These are phyloP conservation scores for Nesidiocoris tenuis DNA, from an alignment of 2,888 invertebrate species.

Conservation along the genomic window DNA sequence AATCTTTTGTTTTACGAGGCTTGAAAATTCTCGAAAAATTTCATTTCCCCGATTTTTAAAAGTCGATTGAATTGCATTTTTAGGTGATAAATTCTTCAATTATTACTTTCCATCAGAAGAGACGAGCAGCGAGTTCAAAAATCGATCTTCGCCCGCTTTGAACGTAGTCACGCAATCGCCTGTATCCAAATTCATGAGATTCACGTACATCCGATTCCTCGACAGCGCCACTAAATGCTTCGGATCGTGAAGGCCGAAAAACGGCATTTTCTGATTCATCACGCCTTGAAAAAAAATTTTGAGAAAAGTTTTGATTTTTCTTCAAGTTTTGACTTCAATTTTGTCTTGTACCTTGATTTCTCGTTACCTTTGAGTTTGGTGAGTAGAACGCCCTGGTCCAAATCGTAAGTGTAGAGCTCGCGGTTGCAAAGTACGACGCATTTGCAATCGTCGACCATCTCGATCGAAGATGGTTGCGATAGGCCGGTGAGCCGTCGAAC, in stretches of 20 bases:
- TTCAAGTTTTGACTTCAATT: background rate
- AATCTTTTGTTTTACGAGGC: no score
- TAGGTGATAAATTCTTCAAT: no score
- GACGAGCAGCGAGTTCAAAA: constrained; percentile 81
- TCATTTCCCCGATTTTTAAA: no score
- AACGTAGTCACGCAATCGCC: constrained; percentile 82
- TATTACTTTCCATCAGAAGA: constrained; percentile 83
- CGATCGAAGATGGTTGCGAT: constrained; percentile 73
- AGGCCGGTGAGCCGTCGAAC: constrained; percentile 72
- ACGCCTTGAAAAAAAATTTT: constrained; percentile 66
- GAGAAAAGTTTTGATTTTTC: background rate
- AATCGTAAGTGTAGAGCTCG: constrained; percentile 76
- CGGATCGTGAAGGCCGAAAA: constrained; percentile 78
- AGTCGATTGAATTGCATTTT: no score
- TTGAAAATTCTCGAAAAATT: no score
- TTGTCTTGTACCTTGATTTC: no score
- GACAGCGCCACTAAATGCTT: constrained; percentile 79
- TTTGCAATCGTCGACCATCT: constrained; percentile 72
- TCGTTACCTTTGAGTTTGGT: constrained; percentile 57
- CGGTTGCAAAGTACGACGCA: constrained; percentile 79
- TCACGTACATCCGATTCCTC: constrained; percentile 65
- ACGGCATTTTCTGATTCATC: constrained; percentile 92
- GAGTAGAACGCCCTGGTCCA: constrained; percentile 66
- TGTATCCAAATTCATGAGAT: constrained; percentile 58
- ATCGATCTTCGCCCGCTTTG: constrained; percentile 87